Base-by-base conservation (phyloP, 2,113 vertebrate genomes). In the Chascanopsetta lugubris region DNA sequence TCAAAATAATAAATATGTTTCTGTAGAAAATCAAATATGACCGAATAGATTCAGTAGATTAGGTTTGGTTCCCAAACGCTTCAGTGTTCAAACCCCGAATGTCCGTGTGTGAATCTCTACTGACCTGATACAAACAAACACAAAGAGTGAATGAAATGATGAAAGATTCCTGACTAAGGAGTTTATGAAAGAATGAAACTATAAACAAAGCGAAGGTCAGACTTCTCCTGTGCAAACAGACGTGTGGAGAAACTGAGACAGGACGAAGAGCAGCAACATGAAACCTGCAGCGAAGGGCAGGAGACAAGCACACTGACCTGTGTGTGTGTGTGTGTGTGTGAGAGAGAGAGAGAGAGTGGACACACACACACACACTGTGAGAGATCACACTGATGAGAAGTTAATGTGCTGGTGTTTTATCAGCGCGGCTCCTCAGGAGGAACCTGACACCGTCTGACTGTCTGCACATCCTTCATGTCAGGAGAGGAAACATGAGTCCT, bases 401-500 rank as follows among this genome's bases (percentile, higher is more conserved):
- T 26, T 17, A 61, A 62, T 72, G 46, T 54, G 34, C 48, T 69
- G 46, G 40, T 50, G 30, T 43, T 22, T 45, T 60, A 65, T 51
- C 51, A 56, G 53, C 62, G 57, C 74, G 71, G 81, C 51, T 62
- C 18, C 61, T 66, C 24, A 38, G 79, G 74, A 64, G 76, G 69
- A 89, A 83, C 66, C 49, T 38, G 66, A 75, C 50, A 48, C 83
- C 59, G 54, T 34, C 49, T 46, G 69, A 45, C 81, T 72, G 34
- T 42, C 73, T 62, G 21, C 56, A 63, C 66, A 76, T 65, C 63
- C 60, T 61, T 47, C 47, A 24, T 63, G 58, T 54, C 62, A 40
- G 59, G 1, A 9, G 80, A 36, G 56, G 79, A 79, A 82, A 85
- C 72, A 55, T 9, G 61, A 86, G 43, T 84, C 81, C 46, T 56